Conservation (phyloP, 2,113 vertebrate species). For the Aptenodytes patagonicus region DNA sequence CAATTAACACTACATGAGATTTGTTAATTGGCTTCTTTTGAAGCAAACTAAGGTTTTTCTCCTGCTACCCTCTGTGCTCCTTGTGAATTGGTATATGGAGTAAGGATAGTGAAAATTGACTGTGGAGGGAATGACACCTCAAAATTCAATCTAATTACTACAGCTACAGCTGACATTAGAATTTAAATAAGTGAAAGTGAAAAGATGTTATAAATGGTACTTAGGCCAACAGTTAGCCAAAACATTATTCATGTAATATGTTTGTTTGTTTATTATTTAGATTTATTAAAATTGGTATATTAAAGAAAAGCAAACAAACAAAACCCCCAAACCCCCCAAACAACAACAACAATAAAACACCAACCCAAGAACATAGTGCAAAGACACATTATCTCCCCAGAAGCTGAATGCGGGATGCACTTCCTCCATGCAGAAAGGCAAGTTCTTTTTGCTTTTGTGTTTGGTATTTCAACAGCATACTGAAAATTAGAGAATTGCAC, state of each 20-base stretch:
- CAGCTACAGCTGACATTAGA: not conserved
- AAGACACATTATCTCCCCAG: not conserved
- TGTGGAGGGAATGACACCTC: conserved; percentile 4
- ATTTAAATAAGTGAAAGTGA: conserved; percentile 21
- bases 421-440: not conserved
- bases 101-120: conserved; percentile 29
- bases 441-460: not conserved
- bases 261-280: not conserved
- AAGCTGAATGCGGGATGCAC: not conserved
- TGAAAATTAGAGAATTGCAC: not conserved
- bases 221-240: not conserved
- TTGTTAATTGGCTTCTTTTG: conserved; percentile 57
- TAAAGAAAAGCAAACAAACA: not conserved
- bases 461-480: not conserved
- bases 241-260: not conserved
- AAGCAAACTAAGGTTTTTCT: not conserved
- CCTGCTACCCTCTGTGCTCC: not conserved
- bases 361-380: not conserved
- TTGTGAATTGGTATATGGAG: not conserved
- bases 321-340: not conserved
- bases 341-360: not conserved
- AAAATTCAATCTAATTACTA: conserved; percentile 38
- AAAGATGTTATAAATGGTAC: not conserved
- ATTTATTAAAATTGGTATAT: not conserved
- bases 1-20: conserved; percentile 57